A percentile compares a stretch with the other conserved stretches of the same genome.
Conservation (phyloP, 2,888 invertebrate genomes). For the Drosophila helvetica region DNA sequence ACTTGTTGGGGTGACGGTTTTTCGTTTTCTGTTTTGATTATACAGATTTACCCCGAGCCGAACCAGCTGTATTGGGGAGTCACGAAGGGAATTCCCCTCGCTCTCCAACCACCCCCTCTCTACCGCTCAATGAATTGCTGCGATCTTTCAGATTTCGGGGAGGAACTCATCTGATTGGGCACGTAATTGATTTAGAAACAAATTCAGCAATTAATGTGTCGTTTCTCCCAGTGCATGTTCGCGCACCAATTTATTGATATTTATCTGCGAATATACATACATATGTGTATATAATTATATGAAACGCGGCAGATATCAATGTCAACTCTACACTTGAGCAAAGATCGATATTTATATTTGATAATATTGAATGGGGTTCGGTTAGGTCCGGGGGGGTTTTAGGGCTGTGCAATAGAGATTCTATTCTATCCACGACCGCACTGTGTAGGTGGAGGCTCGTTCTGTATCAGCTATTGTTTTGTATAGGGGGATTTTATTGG, state of each 20-base stretch:
- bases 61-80: neutral
- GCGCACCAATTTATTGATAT: neutral
- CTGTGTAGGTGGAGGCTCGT: neutral
- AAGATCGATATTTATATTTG: conserved; percentile 26
- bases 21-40: conserved; percentile 68
- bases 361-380: conserved; percentile 24
- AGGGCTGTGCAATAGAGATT: conserved; percentile 2
- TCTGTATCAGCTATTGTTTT: conserved; percentile 16
- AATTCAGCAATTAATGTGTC: neutral
- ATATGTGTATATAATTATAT: neutral
- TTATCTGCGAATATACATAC: conserved; percentile 19
- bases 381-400: conserved; percentile 8
- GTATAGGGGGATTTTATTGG: conserved; percentile 19
- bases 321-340: conserved; percentile 9
- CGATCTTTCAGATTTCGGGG: conserved; percentile 7
- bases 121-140: conserved; percentile 16
- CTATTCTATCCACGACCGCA: conserved; percentile 5
- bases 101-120: neutral
- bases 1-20: conserved; percentile 21
- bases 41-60: conserved; percentile 8
- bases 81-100: neutral
- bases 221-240: conserved; percentile 53
- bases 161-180: conserved; percentile 23
- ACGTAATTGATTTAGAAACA: conserved; percentile 29
- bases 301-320: conserved; percentile 1